Evolutionary conservation across 2,797 vertebrate genomes (phyloP).

Genomic region (Bucorvus abyssinicus): DNA sequence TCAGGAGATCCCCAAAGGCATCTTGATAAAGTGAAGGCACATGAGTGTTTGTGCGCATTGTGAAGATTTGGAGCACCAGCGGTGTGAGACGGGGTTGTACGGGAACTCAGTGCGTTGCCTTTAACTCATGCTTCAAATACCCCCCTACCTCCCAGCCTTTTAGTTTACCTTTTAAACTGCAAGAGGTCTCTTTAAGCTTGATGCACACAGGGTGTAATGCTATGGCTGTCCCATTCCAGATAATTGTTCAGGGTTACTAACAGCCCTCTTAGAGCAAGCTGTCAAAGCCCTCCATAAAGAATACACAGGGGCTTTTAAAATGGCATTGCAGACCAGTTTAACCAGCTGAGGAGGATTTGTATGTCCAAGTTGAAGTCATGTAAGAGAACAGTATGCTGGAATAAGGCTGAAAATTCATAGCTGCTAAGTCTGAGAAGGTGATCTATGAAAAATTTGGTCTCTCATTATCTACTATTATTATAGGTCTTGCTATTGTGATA

Average conservation of each 20-base stretch:
- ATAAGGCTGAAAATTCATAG: not conserved
- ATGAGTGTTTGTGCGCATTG: fast-evolving
- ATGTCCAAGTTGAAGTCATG: not conserved
- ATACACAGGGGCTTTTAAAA: not conserved
- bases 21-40: not conserved
- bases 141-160: not conserved
- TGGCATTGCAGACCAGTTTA: not conserved
- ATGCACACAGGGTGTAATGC: not conserved
- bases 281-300: not conserved
- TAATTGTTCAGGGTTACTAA: not conserved
- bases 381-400: not conserved
- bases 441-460: not conserved
- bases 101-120: not conserved
- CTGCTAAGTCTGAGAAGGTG: not conserved
- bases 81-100: not conserved
- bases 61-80: not conserved
- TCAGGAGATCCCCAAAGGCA: not conserved
- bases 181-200: not conserved
- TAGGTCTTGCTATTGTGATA: not conserved
- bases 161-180: not conserved
- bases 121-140: not conserved
- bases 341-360: not conserved
- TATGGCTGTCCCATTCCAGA: not conserved
- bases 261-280: not conserved
- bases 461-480: not conserved